Base-by-base conservation (phyloP, 2,113 vertebrate genomes). In the Scalopus aquaticus region DNA sequence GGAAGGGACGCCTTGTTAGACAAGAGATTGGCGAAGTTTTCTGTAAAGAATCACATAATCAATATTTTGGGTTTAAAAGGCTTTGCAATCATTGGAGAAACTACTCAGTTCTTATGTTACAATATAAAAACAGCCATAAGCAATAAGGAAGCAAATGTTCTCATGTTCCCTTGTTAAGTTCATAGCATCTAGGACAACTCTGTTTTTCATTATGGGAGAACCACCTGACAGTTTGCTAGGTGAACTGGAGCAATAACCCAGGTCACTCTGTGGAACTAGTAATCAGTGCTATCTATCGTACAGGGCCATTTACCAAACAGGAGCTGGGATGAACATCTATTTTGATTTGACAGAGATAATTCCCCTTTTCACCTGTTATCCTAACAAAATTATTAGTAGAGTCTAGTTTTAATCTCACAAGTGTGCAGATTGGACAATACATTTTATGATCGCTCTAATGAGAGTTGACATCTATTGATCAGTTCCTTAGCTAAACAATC, bases 1-100 rank as follows among this genome's bases (percentile, higher is more conserved):
- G 96, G 95, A 95, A 94, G 28, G n/a, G 77, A 91, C 90, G 93
- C 51, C 78, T 92, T 51, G 49, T 51, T 67, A 76, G 39, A 60
- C 5, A 80, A 35, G 49, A n/a, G 3, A 13, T 74, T 24, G 28
- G 32, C 26, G 37, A 58, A 28, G 0, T 81, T 90, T 80, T 67
- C 64, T 74, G 12, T 42, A 60, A 60, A 74, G 39, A 32, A 20
- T 10, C 24, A 65, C 37, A 56, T n/a, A 42, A 12, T 54, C 26
- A 76, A 49, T 79, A 86, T 30, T 51, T 86, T 80, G 37, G 22
- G 35, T 15, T 72, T 85, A 62, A 70, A 0, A 7, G 32, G 17
- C 20, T 17, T 49, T 67, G 12, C 13, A 26, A 37, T 73, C 24
- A 54, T 22, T 58, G 26, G 16, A 56, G 24, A 42, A 73, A 44